A percentile compares a stretch with the other conserved stretches of the same genome.
Conservation (phyloP, 2,797 vertebrate genomes). For the Sebastes nivosus region DNA sequence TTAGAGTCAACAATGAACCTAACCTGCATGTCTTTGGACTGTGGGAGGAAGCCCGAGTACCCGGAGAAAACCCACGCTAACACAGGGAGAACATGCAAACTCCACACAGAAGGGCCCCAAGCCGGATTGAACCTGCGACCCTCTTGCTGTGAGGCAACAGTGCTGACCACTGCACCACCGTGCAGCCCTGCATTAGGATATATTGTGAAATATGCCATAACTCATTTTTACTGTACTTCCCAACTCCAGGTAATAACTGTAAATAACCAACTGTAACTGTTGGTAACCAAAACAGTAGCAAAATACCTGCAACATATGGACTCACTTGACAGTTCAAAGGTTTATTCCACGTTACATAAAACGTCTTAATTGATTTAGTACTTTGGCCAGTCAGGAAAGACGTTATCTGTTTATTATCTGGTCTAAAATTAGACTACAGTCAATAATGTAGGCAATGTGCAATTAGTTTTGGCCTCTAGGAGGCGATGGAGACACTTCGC, state of each 20-base stretch:
- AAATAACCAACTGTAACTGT: too few species aligned
- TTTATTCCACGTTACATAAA: not conserved
- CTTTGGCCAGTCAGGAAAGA: not conserved
- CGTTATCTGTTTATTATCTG: not conserved
- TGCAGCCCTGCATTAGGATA: not conserved
- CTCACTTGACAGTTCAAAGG: not conserved
- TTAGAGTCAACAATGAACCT: too few species aligned
- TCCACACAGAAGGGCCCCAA: too few species aligned
- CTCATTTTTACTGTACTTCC: not conserved
- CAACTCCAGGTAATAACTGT: not conserved
- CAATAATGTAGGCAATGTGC: not conserved
- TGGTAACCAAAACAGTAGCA: not conserved
- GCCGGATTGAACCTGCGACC: too few species aligned
- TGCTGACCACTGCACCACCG: too few species aligned
- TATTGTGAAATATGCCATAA: not conserved
- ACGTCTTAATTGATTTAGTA: not conserved
- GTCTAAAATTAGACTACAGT: not conserved
- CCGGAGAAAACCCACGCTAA: too few species aligned
- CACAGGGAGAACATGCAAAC: too few species aligned
- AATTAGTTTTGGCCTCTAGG: not conserved
- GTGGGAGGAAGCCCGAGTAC: too few species aligned
- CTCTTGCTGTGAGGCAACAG: too few species aligned
- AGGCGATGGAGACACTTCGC: conserved; percentile 20
- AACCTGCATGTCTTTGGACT: too few species aligned
- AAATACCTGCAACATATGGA: not conserved